A percentile compares a stretch with the other conserved stretches of the same genome.
Evolutionary conservation across 1,140 invertebrate species (phyloP).

Genomic region (Leptopilina boulardi): DNA sequence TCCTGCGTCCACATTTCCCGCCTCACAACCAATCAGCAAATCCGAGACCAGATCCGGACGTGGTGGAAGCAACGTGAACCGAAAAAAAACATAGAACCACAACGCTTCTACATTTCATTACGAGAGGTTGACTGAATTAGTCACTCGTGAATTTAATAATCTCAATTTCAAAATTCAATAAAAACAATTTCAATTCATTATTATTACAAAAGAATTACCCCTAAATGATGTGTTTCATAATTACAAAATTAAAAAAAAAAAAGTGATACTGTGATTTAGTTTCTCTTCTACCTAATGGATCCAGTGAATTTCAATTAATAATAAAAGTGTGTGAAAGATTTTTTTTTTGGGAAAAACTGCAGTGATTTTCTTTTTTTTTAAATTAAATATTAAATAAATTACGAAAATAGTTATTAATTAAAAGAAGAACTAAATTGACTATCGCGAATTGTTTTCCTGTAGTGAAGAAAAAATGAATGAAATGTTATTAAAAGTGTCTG

Average conservation of each 20-base stretch:
- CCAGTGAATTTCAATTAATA: too few species aligned
- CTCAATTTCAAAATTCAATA: background rate
- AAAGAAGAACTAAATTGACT: too few species aligned
- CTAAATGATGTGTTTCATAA: too few species aligned
- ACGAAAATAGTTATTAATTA: too few species aligned
- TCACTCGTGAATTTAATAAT: slow-evolving; percentile 61
- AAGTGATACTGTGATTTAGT: too few species aligned
- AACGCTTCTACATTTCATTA: slow-evolving; percentile 36
- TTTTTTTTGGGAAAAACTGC: too few species aligned
- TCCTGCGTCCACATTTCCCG: slow-evolving; percentile 47
- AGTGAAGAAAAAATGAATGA: background rate
- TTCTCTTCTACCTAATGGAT: too few species aligned
- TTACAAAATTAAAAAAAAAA: too few species aligned
- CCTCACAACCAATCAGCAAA: slow-evolving; percentile 61
- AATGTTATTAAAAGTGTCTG: slow-evolving; percentile 7
- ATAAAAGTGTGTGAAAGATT: too few species aligned
- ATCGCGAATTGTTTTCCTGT: too few species aligned
- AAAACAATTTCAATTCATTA: background rate
- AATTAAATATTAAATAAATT: too few species aligned
- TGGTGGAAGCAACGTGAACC: slow-evolving; percentile 47
- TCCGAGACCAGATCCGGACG: slow-evolving; percentile 51
- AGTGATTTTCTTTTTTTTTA: too few species aligned
- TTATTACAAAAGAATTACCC: background rate
- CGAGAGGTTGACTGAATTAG: slow-evolving; percentile 56
- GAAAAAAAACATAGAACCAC: slow-evolving; percentile 42